A percentile compares a stretch with the other conserved stretches of the same genome.
These are phyloP conservation scores for Pachycephala philippinensis DNA, from an alignment of 2,113 vertebrate genomes.

Conservation along the genomic window DNA sequence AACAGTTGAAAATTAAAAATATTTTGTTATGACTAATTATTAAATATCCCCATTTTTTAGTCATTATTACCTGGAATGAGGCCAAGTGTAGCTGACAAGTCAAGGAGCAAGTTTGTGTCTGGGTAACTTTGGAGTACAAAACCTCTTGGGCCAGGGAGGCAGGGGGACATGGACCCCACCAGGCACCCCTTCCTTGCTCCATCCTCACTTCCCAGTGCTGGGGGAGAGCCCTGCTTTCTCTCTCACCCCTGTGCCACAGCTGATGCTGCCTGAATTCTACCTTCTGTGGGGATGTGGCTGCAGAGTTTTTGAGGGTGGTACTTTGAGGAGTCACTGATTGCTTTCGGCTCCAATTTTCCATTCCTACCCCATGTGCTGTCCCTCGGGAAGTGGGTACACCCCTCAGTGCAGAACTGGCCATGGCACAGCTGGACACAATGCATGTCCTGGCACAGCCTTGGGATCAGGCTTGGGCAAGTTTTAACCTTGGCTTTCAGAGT, in stretches of 20 bases:
- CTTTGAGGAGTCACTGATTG: not conserved
- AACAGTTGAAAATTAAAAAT: not conserved
- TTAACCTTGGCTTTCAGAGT: not conserved
- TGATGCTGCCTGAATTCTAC: not conserved
- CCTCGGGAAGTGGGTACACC: not conserved
- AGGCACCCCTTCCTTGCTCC: not conserved
- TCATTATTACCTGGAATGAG: not conserved
- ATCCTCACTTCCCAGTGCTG: not conserved
- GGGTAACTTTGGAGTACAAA: not conserved
- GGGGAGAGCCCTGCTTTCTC: not conserved
- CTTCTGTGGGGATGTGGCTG: not conserved
- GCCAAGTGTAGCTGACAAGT: not conserved
- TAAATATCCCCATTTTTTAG: not conserved
- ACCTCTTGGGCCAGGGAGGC: not conserved
- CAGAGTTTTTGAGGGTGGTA: not conserved
- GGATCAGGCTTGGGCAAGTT: not conserved
- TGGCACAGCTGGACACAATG: not conserved
- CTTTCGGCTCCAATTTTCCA: not conserved
- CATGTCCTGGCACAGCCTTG: not conserved
- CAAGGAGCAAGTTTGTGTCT: not conserved
- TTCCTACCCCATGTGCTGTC: not conserved
- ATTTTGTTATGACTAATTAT: not conserved
- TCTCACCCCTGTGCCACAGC: not conserved
- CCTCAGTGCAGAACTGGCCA: not conserved
- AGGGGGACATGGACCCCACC: rapidly evolving